phyloP scores from a whole-genome alignment of 2,113 vertebrate species.

The Cathartes aura region DNA sequence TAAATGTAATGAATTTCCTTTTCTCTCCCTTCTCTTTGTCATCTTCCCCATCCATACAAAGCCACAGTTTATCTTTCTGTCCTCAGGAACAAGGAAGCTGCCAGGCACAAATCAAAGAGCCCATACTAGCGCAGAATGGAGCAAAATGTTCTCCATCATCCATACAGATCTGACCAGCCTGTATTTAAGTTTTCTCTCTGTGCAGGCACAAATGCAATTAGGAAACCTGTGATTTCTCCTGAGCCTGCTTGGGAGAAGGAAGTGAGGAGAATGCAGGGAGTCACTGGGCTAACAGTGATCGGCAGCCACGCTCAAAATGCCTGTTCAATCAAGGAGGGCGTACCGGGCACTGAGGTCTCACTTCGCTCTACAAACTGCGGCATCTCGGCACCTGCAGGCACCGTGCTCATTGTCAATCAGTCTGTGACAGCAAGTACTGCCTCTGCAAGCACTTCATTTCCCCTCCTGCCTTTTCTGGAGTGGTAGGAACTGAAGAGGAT shows the following conservation, averaged over 20 bases:
- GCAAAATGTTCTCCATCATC: slow-evolving; percentile 7
- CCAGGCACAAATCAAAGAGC: slow-evolving; percentile 17
- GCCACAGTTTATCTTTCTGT: slow-evolving; percentile 14
- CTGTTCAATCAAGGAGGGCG: slow-evolving; percentile 46
- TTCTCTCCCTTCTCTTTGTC: slow-evolving; percentile 4
- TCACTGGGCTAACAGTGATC: slow-evolving; percentile 31
- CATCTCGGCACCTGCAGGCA: slow-evolving; percentile 5
- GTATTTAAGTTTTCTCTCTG: slow-evolving; percentile 29
- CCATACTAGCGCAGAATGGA: background rate
- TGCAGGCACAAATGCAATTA: slow-evolving; percentile 55
- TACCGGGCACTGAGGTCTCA: background rate
- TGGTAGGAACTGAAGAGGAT: background rate
- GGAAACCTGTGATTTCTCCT: slow-evolving; percentile 68
- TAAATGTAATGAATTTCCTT: slow-evolving; percentile 11
- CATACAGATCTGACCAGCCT: background rate
- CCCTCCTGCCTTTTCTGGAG: background rate
- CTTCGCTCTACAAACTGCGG: background rate
- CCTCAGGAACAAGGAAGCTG: slow-evolving; percentile 4
- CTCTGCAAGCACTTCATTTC: background rate
- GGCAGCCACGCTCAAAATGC: background rate
- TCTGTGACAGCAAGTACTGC: slow-evolving; percentile 33
- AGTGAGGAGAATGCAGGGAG: slow-evolving; percentile 32
- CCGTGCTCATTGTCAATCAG: slow-evolving; percentile 31
- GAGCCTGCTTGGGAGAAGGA: slow-evolving; percentile 50
- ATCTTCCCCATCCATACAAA: background rate